Base-by-base conservation (phyloP, 2,113 vertebrate species). In the Buteo buteo region DNA sequence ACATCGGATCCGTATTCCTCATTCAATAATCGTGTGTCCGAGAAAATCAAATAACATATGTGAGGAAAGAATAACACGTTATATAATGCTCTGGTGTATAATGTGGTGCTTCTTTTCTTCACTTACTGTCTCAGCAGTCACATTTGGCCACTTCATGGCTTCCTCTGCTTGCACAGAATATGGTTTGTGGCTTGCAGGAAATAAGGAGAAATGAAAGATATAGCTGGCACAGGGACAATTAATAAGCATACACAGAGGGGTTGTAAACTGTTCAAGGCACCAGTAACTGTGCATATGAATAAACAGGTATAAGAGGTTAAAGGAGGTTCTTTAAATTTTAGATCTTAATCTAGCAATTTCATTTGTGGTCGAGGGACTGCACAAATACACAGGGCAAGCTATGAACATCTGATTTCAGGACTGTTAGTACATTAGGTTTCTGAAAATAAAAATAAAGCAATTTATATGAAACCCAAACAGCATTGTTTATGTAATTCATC, bases 361-460 rank as follows among this genome's bases (percentile, higher is more conserved):
- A n/a, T 94, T 86, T 94, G 83, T 82, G 65, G 83, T 65, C 62
- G 65, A 67, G 73, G 77, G 61, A 79, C 44, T 76, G 80, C 86
- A 72, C 34, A 72, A 71, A 86, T 57, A 40, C 38, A 34, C 49
- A 25, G 69, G 34, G 14, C 67, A 80, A 57, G 76, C 73, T 57
- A 13, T 28, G 45, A 61, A 57, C 70, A 32, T 84, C 54, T 94
- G 69, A 93, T 92, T 95, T 83, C 80, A 79, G 80, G 47, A 17
- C 44, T 38, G 22, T 79, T 82, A 88, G 67, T 77, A 38, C 66
- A 58, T 91, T 91, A 88, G 49, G 25, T 72, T 90, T 88, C 87
- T 88, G 92, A 92, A 95, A 94, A 96, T 59, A 72, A 94, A 91
- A 94, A 82, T 65, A 91, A 85, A 85, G 16, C 71, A 6, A 70